These are phyloP conservation scores for Perizoma affinitatum DNA, from an alignment of 2,888 invertebrate species.

Conservation along the genomic window DNA sequence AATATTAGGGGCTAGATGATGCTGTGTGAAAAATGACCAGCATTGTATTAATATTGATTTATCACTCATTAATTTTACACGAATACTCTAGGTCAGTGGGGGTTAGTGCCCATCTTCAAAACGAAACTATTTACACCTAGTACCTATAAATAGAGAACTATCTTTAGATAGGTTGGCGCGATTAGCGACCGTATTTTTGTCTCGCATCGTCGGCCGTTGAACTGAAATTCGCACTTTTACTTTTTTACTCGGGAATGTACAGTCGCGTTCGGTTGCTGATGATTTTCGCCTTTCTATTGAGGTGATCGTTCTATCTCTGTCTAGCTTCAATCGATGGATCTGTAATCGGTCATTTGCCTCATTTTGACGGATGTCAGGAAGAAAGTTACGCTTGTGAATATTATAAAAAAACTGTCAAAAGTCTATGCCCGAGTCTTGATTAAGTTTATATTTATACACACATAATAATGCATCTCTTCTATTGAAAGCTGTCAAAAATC, in stretches of 20 bases:
- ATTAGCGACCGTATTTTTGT: conserved; percentile 38
- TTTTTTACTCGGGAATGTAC: conserved; percentile 35
- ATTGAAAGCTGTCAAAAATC: too few species aligned
- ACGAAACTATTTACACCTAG: conserved; percentile 13
- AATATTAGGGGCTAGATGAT: too few species aligned
- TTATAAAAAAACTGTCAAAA: too few species aligned
- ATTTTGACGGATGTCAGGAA: too few species aligned
- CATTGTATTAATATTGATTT: background rate
- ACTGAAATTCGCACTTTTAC: conserved; percentile 40
- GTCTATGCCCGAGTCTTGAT: too few species aligned
- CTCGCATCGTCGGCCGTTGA: conserved; percentile 36
- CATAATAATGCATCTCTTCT: too few species aligned
- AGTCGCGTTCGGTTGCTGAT: conserved; percentile 19
- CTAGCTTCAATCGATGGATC: conserved; percentile 16
- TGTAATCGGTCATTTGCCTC: conserved; percentile 6
- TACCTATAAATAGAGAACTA: conserved; percentile 30
- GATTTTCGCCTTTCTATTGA: conserved; percentile 22
- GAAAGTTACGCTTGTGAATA: too few species aligned
- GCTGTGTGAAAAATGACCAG: too few species aligned
- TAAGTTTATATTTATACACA: too few species aligned
- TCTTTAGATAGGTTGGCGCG: conserved; percentile 32
- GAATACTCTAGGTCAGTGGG: conserved; percentile 9
- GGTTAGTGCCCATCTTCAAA: conserved; percentile 23
- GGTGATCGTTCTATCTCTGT: conserved; percentile 11
- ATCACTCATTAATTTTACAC: conserved; percentile 2